Base-by-base conservation (phyloP, 2,797 vertebrate species). In the Pampus argenteus region DNA sequence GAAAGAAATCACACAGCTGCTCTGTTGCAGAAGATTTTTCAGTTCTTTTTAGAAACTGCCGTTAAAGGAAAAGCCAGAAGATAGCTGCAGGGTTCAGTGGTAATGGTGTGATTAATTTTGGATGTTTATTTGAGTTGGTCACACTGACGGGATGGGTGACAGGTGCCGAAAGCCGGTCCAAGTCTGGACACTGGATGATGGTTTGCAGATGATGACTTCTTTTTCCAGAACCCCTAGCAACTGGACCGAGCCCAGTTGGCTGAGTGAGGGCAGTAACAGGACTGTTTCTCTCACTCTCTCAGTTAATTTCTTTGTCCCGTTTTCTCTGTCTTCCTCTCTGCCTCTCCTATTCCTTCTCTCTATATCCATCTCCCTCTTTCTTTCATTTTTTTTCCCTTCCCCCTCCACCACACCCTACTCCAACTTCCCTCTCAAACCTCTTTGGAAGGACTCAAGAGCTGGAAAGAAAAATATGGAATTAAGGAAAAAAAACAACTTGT, bases 121-220 rank as follows among this genome's bases (percentile, higher is more conserved):
- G 57, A 73, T 80, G 88, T 89, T 89, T 91, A 83, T 88, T 90
- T 90, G 76, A 80, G 65, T 88, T 85, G 83, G 88, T 86, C 83
- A 84, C 82, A 72, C 62, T 74, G 81, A 84, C 29, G 59, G 69
- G 82, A 88, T 8, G 67, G 66, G 82, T 82, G 89, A 90, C 89
- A 91, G 89, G 89, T 91, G 89, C 79, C 52, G 79, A 86, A 79
- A 86, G 61, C 28, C 3, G 28, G 44, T 85, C 84, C 83, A 90
- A 89, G 86, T 67, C 76, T 55, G 51, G 71, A 89, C 68, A 71
- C 74, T 62, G 50, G 77, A 67, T 86, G 85, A 92, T 88, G 86
- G 78, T 76, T 89, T 85, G 64, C 89, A 90, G 90, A 89, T 86
- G 89, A 88, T 75, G 80, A 69, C 71, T 75, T 66, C 79, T 84